These are phyloP conservation scores for Polypterus senegalus DNA, from an alignment of 2,113 vertebrate genomes.

Conservation along the genomic window DNA sequence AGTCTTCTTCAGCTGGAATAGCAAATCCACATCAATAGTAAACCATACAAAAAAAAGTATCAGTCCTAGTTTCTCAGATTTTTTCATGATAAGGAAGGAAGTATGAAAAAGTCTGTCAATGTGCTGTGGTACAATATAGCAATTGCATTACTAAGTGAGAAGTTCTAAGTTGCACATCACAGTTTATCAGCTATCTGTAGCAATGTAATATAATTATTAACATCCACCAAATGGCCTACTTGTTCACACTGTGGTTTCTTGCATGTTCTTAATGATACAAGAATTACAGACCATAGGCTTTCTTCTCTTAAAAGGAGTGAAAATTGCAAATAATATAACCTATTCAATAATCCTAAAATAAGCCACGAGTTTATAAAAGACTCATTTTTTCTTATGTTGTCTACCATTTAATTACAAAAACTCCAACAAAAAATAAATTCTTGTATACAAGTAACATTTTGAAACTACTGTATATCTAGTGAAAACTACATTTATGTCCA, in stretches of 20 bases:
- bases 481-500: no score
- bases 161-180: constrained; percentile 21
- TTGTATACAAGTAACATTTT: no score
- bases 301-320: no score
- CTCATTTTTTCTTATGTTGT: constrained; percentile 10
- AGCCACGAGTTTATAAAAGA: constrained; percentile 7
- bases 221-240: constrained; percentile 10
- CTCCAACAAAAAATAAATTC: constrained; percentile 9
- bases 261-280: constrained; percentile 22
- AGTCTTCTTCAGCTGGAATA: not conserved
- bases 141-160: constrained; percentile 17
- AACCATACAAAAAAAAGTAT: not conserved
- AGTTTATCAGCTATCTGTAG: constrained; percentile 8
- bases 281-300: not conserved
- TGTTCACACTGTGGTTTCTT: constrained; percentile 22
- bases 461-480: no score
- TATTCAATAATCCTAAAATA: not conserved
- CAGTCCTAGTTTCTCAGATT: not conserved
- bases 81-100: constrained; percentile 31
- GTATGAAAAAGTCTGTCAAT: constrained; percentile 28
- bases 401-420: constrained; percentile 8
- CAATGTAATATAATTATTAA: constrained; percentile 11
- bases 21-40: not conserved
- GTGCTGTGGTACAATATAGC: constrained; percentile 27
- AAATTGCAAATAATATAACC: no score